Evolutionary conservation across 2,888 invertebrate genomes (phyloP), one percentile per base, ranked within the genome.

Genomic region (Podotricha telesiphe): DNA sequence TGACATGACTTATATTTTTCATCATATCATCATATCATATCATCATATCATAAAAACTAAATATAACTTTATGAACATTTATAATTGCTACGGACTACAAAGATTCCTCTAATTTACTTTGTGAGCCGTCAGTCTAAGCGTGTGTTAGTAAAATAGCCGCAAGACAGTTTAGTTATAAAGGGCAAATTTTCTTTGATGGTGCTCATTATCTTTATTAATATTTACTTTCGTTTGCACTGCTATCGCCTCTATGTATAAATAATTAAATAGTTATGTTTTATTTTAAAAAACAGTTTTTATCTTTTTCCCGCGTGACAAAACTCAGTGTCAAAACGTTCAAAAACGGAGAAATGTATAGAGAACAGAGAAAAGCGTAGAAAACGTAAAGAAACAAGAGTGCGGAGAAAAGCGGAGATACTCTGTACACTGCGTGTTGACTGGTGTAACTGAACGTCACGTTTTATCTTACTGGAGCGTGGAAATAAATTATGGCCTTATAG

Each of bases 141-240:
- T 63, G 65, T 69, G 69, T 69, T 65, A 58, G 65, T 65, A 65
- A 53, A 61, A 69, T 69, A 59, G 69, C 65, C 69, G 65, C 65
- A 69, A 69, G 65, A 69, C 69, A 69, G 45, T 69, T 53, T 40
- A 37, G 65, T 65, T n/a, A 65, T 61, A 69, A 69, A 69, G 69
- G 59, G 53, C 42, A 34, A 65, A 19, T 22, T 19, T 34, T 61
- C 69, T 69, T 69, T 69, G 69, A 69, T 65, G 55, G 17, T 61
- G 69, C 61, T 65, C 65, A 65, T 69, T 65, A 69, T 65, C 59
- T 65, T 65, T 61, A 65, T 65, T 51, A 61, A 53, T 67, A 53
- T 51, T 67, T 67, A 67, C 61, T 61, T 45, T 28, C 28, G 6
- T 2, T 28, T 45, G 48, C 10, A 22, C 13, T 48, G 50, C 22